Percentiles rank a stretch among this genome's conserved stretches.
Conservation (phyloP, 2,888 invertebrate genomes). For the Osedax fenrisi region DNA sequence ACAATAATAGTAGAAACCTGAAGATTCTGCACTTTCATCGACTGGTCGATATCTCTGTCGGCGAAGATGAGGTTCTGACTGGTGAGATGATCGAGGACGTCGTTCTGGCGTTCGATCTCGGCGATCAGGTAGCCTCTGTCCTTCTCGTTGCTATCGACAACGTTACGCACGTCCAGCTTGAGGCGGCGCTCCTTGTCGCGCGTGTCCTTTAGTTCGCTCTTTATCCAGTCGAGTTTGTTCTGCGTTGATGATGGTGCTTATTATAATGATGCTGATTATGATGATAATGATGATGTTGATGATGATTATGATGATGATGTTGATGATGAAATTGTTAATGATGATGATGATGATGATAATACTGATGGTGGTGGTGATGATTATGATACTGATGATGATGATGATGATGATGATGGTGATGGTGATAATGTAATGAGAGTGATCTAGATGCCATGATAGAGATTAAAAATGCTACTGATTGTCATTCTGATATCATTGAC, state of each 20-base stretch:
- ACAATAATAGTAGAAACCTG: background rate
- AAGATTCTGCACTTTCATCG: background rate
- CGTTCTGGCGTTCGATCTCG: conserved; percentile 20
- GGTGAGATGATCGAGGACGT: conserved; percentile 21
- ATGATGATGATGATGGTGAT: background rate
- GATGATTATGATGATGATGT: no score
- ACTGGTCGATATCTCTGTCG: conserved; percentile 12
- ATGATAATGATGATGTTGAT: no score
- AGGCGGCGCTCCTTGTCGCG: conserved; percentile 21
- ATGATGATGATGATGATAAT: no score
- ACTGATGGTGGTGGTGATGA: no score
- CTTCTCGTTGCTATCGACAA: conserved; percentile 17
- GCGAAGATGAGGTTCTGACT: conserved; percentile 9
- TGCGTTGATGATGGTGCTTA: background rate
- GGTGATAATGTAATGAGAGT: background rate
- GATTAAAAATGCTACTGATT: no score
- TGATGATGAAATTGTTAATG: background rate
- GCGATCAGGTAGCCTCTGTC: conserved; percentile 18
- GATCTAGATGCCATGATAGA: no score
- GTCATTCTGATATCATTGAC: no score
- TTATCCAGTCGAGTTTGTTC: conserved; percentile 32
- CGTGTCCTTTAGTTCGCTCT: conserved; percentile 28
- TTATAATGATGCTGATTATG: no score
- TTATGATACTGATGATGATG: no score
- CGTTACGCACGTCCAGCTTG: conserved; percentile 16